Base-by-base conservation (phyloP, 2,113 vertebrate species). In the Procavia capensis region DNA sequence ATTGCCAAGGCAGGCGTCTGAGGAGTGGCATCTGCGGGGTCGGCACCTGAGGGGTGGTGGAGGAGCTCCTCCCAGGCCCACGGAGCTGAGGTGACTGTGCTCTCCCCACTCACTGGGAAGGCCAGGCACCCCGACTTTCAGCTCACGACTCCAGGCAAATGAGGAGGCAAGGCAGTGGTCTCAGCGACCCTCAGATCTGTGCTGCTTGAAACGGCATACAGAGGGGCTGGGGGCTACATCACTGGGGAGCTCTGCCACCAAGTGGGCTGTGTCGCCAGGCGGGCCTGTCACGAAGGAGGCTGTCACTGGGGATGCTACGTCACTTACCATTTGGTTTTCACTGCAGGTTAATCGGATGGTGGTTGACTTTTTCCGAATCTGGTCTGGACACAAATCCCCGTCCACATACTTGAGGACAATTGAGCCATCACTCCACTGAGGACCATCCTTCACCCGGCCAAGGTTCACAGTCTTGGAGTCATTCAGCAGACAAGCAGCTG, bases 301-400 rank as follows among this genome's bases (percentile, higher is more conserved):
- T 17, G 6, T 14, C 9, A 34, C 9, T 1, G 4, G 7, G 1
- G 57, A 54, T 76, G 87, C 2, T 0, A 2, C 0, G 4, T 3
- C 47, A 98, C 99, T 98, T 96, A 99, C 99, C 98, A 99, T 98
- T 98, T 97, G 98, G 88, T 87, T 98, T 96, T 97, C 98, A 36
- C 99, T 99, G 95, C 99, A 99, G 94, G 98, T 98, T 93, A 99
- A 99, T 63, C 99, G 99, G 96, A 99, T 98, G 96, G 98, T 98
- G 90, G 99, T 99, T 36, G 98, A 99, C 95, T 89, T 99, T 3
- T 96, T 99, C 89, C 99, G 98, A 50, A 93, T 97, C 43, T 95
- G 74, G 54, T 99, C 98, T 0, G 99, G 98, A 97, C 99, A 99
- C 17, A 9, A 31, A 16, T 99, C 98, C 0, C 99, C 99, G 0